These are phyloP conservation scores for Gymnodraco acuticeps DNA, from an alignment of 2,797 vertebrate species.

Conservation along the genomic window DNA sequence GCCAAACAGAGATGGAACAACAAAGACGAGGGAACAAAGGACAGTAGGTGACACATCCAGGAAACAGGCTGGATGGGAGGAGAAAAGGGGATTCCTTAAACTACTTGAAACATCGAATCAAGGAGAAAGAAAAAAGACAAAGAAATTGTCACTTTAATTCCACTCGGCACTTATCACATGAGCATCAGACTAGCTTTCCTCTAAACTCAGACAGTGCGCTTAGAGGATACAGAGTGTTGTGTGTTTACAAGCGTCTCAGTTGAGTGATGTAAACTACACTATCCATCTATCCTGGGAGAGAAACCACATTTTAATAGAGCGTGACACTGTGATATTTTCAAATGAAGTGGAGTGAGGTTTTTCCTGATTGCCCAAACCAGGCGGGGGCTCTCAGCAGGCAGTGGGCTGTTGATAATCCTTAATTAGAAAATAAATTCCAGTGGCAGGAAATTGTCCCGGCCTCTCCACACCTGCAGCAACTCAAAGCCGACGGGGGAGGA, in stretches of 20 bases:
- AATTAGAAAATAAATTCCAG: constrained; percentile 81
- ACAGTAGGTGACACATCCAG: constrained; percentile 20
- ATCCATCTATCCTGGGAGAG: constrained; percentile 39
- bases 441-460: constrained; percentile 67
- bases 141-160: constrained; percentile 8
- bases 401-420: constrained; percentile 82
- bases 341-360: constrained; percentile 54
- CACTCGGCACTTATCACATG: constrained; percentile 1
- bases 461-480: constrained; percentile 73
- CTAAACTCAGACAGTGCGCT: background rate
- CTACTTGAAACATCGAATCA: constrained; percentile 18
- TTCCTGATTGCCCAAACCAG: constrained; percentile 66
- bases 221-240: background rate
- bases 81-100: constrained; percentile 9
- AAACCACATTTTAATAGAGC: constrained; percentile 49
- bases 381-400: constrained; percentile 66
- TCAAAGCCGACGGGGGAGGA: constrained; percentile 57
- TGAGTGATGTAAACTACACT: constrained; percentile 30
- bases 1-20: constrained; percentile 21
- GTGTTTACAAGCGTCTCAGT: constrained; percentile 27
- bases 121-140: background rate
- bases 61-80: constrained; percentile 10
- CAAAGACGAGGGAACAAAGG: constrained; percentile 12
- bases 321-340: constrained; percentile 53
- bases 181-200: constrained; percentile 8